Conservation (phyloP, 64 coral and sea anemone genomes). For the Stylophora pistillata region DNA sequence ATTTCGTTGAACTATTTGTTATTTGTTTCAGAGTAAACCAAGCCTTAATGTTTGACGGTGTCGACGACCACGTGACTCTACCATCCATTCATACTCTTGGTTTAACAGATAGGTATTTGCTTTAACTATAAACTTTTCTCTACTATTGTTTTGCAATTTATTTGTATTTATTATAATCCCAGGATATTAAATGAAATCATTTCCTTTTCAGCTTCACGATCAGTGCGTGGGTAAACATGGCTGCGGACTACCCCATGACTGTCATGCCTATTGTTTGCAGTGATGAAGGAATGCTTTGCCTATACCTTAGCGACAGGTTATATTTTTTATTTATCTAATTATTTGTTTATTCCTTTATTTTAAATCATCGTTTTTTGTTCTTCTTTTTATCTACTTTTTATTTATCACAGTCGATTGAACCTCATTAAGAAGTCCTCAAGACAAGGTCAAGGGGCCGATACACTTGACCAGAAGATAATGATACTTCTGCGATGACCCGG, state of each 20-base stretch:
- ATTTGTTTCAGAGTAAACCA: slow-evolving; percentile 73
- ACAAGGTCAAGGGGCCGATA: too few relatives aligned
- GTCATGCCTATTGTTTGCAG: slow-evolving; percentile 86
- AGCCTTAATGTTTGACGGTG: slow-evolving; percentile 85
- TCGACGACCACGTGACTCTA: slow-evolving; percentile 76
- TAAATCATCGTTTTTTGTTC: too few relatives aligned
- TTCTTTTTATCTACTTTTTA: too few relatives aligned
- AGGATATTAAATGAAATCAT: background rate
- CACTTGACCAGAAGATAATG: too few relatives aligned
- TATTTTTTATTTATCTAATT: background rate
- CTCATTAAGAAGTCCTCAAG: too few relatives aligned
- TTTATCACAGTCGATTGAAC: too few relatives aligned
- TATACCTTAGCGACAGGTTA: slow-evolving; percentile 86
- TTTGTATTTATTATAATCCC: background rate
- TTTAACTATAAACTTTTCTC: background rate
- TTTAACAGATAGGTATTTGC: slow-evolving; percentile 74
- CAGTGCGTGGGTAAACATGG: slow-evolving; percentile 87
- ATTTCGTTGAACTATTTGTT: background rate
- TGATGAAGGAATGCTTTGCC: slow-evolving; percentile 76
- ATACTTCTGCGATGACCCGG: too few relatives aligned
- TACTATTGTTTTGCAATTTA: background rate
- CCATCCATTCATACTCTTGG: slow-evolving; percentile 67
- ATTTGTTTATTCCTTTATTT: too few relatives aligned
- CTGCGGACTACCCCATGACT: slow-evolving; percentile 50
- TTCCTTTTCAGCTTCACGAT: slow-evolving; percentile 75